Evolutionary conservation across 2,113 vertebrate species (phyloP).

Genomic region (Burhinus oedicnemus): DNA sequence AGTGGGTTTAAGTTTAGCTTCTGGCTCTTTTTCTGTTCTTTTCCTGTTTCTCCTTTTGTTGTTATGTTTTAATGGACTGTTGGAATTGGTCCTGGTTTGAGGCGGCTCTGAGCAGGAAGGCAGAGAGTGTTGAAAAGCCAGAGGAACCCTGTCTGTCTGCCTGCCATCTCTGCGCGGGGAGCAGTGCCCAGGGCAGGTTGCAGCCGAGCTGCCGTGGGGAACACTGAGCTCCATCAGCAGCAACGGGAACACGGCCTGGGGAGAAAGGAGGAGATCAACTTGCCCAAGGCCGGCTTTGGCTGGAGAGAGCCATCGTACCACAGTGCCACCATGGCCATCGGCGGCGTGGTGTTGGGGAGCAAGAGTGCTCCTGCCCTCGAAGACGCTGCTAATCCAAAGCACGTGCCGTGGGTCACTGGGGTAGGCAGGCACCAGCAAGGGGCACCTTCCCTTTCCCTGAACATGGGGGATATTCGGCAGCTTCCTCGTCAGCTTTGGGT

Average conservation of each 20-base stretch:
- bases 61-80: not conserved
- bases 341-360: not conserved
- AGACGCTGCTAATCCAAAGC: not conserved
- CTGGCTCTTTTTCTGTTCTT: not conserved
- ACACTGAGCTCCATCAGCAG: not conserved
- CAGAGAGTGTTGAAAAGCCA: not conserved
- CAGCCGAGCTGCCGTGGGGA: fast-evolving
- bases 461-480: not conserved
- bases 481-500: not conserved
- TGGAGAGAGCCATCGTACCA: not conserved
- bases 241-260: fast-evolving
- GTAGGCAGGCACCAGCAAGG: not conserved
- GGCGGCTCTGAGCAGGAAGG: not conserved
- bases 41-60: not conserved
- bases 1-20: constrained; percentile 8
- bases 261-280: not conserved
- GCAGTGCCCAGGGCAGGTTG: not conserved
- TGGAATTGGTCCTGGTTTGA: not conserved
- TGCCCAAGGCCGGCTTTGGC: fast-evolving
- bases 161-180: fast-evolving
- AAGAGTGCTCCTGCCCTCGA: not conserved
- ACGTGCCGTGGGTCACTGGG: fast-evolving
- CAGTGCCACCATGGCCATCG: fast-evolving
- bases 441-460: not conserved
- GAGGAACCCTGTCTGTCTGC: not conserved